Evolutionary conservation across 2,797 vertebrate genomes (phyloP).

Genomic region (Argyrosomus regius): DNA sequence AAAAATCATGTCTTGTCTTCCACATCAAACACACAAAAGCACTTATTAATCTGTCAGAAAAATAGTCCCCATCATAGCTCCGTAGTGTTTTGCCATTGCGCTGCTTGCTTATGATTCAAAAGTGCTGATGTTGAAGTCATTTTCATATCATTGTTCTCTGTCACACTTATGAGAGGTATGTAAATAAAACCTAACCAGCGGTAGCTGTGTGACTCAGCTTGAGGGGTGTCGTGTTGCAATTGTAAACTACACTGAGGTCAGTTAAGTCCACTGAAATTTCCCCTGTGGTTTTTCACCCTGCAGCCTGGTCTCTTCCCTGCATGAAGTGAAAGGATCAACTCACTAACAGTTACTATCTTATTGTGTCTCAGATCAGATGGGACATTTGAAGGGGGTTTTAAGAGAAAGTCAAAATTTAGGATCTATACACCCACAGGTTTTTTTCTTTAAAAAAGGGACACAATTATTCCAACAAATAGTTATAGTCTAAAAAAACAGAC

Average conservation of each 20-base stretch:
- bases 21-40: neutral
- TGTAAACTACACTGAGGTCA: conserved; percentile 67
- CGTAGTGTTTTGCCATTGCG: neutral
- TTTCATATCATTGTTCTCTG: conserved; percentile 25
- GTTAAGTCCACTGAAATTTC: conserved; percentile 62
- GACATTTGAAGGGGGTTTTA: conserved; percentile 63
- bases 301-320: conserved; percentile 18
- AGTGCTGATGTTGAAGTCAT: neutral
- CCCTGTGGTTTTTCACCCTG: conserved; percentile 67
- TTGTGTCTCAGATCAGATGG: conserved; percentile 9
- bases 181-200: conserved; percentile 41
- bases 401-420: conserved; percentile 3
- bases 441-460: neutral
- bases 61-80: neutral
- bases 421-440: neutral
- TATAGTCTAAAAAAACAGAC: neutral
- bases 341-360: neutral
- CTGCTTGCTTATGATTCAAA: conserved; percentile 1
- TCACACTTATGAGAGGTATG: conserved; percentile 37
- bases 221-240: conserved; percentile 45
- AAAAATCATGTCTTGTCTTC: conserved; percentile 6
- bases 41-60: conserved; percentile 26
- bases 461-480: neutral
- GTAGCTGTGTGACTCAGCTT: conserved; percentile 55
- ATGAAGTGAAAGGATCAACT: conserved; percentile 55